phyloP scores from a whole-genome alignment of 1,140 invertebrate genomes.

The Proctacanthus coquilletti region DNA sequence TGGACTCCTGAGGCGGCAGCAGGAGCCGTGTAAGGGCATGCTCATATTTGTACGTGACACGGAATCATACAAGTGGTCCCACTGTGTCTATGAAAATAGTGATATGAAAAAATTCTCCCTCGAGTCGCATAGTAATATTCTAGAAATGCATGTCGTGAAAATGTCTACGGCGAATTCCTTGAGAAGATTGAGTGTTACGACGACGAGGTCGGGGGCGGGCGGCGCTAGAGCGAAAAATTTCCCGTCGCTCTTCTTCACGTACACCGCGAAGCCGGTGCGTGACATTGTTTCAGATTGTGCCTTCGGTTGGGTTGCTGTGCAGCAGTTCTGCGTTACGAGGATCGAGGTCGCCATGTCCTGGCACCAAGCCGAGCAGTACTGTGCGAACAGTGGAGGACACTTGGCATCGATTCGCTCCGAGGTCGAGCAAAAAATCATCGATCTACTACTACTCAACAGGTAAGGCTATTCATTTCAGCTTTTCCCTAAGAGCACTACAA shows the following conservation, averaged over 20 bases:
- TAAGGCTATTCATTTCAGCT: constrained; percentile 21
- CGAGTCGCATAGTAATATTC: constrained; percentile 8
- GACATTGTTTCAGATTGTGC: constrained; percentile 41
- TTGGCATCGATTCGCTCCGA: constrained; percentile 45
- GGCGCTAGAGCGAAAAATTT: background rate
- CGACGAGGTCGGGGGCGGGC: background rate
- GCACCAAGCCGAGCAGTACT: constrained; percentile 47
- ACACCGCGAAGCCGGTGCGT: constrained; percentile 34
- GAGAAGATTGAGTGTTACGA: no score
- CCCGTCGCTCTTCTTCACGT: constrained; percentile 17
- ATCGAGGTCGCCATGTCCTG: constrained; percentile 38
- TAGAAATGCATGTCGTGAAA: constrained; percentile 7
- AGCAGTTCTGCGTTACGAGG: constrained; percentile 43
- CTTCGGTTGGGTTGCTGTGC: constrained; percentile 42
- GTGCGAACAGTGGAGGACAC: constrained; percentile 42
- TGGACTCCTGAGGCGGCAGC: no score
- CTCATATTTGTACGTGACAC: no score
- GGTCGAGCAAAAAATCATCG: constrained; percentile 39
- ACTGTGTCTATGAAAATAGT: constrained; percentile 8
- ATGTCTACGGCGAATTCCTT: background rate
- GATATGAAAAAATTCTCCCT: constrained; percentile 7
- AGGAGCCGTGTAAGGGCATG: no score
- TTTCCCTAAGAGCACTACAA: no score
- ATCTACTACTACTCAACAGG: constrained; percentile 43
- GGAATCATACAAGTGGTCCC: constrained; percentile 8